Evolutionary conservation across 2,113 vertebrate species (phyloP).

Genomic region (Paramisgurnus dabryanus): DNA sequence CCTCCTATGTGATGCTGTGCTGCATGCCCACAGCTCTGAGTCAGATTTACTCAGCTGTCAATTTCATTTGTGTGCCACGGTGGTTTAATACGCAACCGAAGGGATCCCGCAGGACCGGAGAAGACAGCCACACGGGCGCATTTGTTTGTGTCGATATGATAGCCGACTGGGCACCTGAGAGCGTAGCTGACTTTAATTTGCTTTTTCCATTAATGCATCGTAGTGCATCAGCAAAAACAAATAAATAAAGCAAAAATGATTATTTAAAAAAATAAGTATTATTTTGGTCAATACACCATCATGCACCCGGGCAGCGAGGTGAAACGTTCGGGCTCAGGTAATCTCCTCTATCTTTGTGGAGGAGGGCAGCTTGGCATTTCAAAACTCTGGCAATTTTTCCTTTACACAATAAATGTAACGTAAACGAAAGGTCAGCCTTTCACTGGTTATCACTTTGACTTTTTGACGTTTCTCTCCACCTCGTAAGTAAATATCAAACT

Average conservation of each 20-base stretch:
- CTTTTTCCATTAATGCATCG: constrained; percentile 19
- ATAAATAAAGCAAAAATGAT: background rate
- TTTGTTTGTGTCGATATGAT: constrained; percentile 1
- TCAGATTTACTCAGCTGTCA: constrained; percentile 41
- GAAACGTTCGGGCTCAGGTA: constrained; percentile 25
- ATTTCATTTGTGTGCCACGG: constrained; percentile 36
- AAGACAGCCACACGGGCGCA: background rate
- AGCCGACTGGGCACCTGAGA: background rate
- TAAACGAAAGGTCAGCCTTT: constrained; percentile 57
- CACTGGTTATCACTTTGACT: constrained; percentile 52
- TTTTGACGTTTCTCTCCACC: constrained; percentile 49
- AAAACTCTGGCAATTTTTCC: constrained; percentile 44
- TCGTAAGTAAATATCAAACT: constrained; percentile 47
- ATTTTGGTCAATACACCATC: background rate
- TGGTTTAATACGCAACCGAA: constrained; percentile 14
- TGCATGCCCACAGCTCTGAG: constrained; percentile 33
- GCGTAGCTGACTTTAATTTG: background rate
- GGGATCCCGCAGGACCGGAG: constrained; percentile 1
- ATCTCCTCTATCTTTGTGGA: constrained; percentile 47
- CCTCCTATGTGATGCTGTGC: constrained; percentile 30
- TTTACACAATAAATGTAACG: constrained; percentile 54
- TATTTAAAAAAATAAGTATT: background rate
- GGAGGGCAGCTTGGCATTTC: constrained; percentile 53
- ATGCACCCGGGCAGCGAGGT: background rate
- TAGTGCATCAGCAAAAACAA: background rate